These are phyloP conservation scores for Mellivora capensis DNA, from an alignment of 2,113 vertebrate species.

Conservation along the genomic window DNA sequence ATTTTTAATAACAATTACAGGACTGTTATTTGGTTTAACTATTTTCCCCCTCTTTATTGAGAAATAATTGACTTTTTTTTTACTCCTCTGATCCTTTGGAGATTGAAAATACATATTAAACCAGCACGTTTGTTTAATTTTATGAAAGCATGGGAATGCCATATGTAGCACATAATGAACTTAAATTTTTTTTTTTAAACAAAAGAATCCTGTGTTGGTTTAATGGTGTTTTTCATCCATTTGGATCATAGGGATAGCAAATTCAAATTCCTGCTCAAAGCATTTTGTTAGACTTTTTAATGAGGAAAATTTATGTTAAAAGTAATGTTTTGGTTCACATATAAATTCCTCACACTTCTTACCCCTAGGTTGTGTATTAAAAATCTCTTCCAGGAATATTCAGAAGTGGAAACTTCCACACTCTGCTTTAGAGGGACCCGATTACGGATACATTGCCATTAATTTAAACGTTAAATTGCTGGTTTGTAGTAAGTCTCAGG, in stretches of 20 bases:
- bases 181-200: not conserved
- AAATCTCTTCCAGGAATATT: slow-evolving; percentile 10
- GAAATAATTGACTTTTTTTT: not conserved
- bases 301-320: not conserved
- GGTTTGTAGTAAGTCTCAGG: not conserved
- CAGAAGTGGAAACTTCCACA: slow-evolving; percentile 27
- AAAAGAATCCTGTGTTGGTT: not conserved
- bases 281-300: slow-evolving; percentile 4
- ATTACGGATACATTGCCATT: not conserved
- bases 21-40: not conserved
- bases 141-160: not conserved
- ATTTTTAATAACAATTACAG: not conserved
- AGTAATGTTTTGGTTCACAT: not conserved
- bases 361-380: not conserved
- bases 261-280: slow-evolving; percentile 18
- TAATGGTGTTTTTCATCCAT: not conserved
- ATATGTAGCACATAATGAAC: not conserved
- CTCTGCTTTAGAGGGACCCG: not conserved
- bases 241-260: not conserved
- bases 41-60: not conserved
- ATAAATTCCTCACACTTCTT: not conserved
- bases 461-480: not conserved
- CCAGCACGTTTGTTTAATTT: not conserved
- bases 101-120: not conserved
- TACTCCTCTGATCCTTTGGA: slow-evolving; percentile 6